phyloP scores from a whole-genome alignment of 2,113 vertebrate genomes.

The Bombycilla garrulus region DNA sequence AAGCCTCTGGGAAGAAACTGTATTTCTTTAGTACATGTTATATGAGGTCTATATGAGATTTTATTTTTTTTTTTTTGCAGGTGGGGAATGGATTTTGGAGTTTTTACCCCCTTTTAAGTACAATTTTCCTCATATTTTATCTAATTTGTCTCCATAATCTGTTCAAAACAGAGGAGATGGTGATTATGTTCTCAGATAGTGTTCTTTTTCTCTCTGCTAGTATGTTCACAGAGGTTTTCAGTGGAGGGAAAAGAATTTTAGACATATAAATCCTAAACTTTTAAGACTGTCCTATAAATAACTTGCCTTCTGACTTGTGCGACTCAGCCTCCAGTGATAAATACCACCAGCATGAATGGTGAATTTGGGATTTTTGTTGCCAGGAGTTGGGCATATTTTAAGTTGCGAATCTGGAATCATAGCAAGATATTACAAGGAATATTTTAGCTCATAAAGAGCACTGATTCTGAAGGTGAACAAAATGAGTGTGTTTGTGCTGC shows the following conservation, averaged over 20 bases:
- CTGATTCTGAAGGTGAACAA: not conserved
- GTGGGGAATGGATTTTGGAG: fast-evolving
- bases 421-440: not conserved
- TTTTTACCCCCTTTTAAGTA: not conserved
- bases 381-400: not conserved
- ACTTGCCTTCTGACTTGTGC: not conserved
- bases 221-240: not conserved
- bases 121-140: not conserved
- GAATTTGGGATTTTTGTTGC: not conserved
- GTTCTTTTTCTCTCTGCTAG: not conserved
- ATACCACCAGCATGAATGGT: not conserved
- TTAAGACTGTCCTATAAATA: not conserved
- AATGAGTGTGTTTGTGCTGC: not conserved
- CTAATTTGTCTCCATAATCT: not conserved
- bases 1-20: not conserved
- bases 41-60: not conserved
- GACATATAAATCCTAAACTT: not conserved
- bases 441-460: not conserved
- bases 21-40: not conserved
- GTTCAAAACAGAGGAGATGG: not conserved
- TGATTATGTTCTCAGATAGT: not conserved
- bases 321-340: not conserved
- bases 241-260: not conserved
- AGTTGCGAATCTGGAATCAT: not conserved
- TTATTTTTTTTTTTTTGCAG: fast-evolving